Conservation (phyloP, 2,888 invertebrate genomes). For the Lottia scabra region DNA sequence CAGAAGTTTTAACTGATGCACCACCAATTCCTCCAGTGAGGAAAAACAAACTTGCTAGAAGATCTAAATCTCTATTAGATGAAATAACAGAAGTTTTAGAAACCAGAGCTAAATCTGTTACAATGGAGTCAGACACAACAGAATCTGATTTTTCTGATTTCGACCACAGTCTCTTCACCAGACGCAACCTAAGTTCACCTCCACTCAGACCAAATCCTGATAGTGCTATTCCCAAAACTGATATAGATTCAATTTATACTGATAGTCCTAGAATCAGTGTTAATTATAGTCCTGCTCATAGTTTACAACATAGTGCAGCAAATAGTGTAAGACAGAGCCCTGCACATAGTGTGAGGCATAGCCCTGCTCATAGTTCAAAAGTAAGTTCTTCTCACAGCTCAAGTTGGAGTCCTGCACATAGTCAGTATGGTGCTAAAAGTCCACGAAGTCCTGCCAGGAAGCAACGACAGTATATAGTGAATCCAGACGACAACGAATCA, state of each 20-base stretch:
- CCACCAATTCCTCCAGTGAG: not conserved
- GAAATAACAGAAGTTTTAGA: not conserved
- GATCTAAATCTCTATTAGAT: not conserved
- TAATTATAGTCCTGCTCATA: not conserved
- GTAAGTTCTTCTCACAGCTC: no score
- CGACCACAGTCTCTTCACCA: slow-evolving; percentile 34
- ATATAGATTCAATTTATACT: not conserved
- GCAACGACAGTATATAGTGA: slow-evolving; percentile 1
- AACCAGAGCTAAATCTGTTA: slow-evolving; percentile 8
- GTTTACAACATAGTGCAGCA: not conserved
- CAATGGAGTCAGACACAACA: slow-evolving; percentile 39
- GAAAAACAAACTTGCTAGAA: not conserved
- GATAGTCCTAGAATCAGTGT: not conserved
- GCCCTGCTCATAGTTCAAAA: no score
- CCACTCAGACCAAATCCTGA: slow-evolving; percentile 11
- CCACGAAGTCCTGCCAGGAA: slow-evolving; percentile 10
- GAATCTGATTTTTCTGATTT: slow-evolving; percentile 49
- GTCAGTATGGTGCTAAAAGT: not conserved
- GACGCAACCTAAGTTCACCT: slow-evolving; percentile 21
- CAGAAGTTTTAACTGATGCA: no score
- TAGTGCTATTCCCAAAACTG: not conserved
- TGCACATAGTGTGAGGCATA: no score
- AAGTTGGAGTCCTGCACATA: no score
- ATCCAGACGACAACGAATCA: not conserved
- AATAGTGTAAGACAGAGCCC: not conserved